Evolutionary conservation across 2,797 vertebrate species (phyloP), one percentile per base, ranked within the genome.

Genomic region (Falco naumanni): DNA sequence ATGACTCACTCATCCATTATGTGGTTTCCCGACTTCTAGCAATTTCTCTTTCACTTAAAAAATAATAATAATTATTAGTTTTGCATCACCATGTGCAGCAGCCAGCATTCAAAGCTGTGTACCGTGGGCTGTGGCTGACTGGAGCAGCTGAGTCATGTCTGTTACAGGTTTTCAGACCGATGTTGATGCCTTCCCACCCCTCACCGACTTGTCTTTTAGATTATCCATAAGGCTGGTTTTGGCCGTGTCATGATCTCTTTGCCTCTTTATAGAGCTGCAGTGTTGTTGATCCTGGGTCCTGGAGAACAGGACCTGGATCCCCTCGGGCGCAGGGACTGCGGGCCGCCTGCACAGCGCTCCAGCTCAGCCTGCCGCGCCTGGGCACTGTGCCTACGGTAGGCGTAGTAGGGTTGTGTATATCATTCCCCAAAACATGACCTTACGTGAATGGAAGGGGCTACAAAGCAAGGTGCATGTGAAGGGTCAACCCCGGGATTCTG

Each of bases 1-100:
- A 13, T 98, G 97, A 98, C 63, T 98, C 97, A 97, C 83, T 82
- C 66, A 3, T 92, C 90, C 81, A 75, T 89, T 89, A 18, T 94
- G 91, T 95, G 89, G 84, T 95, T 97, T 97, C 92, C 96, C 91
- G 70, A 56, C 75, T 75, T 87, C 75, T 8, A 91, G 88, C 95
- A 69, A 24, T 53, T 91, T 93, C 95, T 91, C 71, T 34, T 63
- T 93, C 66, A 10, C 54, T 71, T 54, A 14, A 17, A 93, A 90
- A 13, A 19, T 45, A 45, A 45, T 45, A 48, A 33, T 34, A 61
- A 7, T 78, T 19, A 39, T 22, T 90, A 31, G 70, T 60, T 94
- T 45, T 50, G 24, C 94, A 45, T 92, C 75, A 9, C 39, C 2
- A 54, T 10, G 61, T 31, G 11, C 10, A 18, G 86, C 65, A 96